A percentile compares a stretch with the other conserved stretches of the same genome.
Evolutionary conservation across 2,888 invertebrate genomes (phyloP).

Genomic region (Zele albiditarsus): DNA sequence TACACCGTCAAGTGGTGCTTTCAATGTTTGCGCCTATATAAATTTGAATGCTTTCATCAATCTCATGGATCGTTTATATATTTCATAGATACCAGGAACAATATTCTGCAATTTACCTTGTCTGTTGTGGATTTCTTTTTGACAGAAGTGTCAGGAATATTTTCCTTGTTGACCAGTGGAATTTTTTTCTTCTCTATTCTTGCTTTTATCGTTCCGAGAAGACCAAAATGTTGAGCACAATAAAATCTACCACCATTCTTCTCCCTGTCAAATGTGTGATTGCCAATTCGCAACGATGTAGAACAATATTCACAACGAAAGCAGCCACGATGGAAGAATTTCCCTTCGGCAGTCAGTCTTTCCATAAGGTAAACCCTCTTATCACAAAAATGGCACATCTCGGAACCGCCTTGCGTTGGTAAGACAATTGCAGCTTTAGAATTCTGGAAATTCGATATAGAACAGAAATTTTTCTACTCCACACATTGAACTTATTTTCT

Average conservation of each 20-base stretch:
- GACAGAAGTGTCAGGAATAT: conserved; percentile 66
- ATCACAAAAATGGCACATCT: conserved; percentile 90
- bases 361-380: conserved; percentile 96
- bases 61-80: background rate
- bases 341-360: conserved; percentile 89
- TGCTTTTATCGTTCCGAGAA: conserved; percentile 75
- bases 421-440: conserved; percentile 77
- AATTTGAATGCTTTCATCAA: conserved; percentile 13
- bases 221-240: conserved; percentile 83
- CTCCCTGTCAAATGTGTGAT: conserved; percentile 70
- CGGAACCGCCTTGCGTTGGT: conserved; percentile 81
- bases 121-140: conserved; percentile 73
- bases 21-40: conserved; percentile 59
- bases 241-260: conserved; percentile 77
- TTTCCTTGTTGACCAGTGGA: conserved; percentile 68
- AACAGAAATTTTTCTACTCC: conserved; percentile 27
- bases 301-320: conserved; percentile 96
- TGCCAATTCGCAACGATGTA: conserved; percentile 84
- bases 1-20: conserved; percentile 70
- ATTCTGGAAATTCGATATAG: conserved; percentile 72
- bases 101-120: conserved; percentile 65
- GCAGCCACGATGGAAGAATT: conserved; percentile 93
- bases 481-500: conserved; percentile 14
- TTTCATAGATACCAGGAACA: background rate
- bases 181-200: conserved; percentile 66